Percentiles rank a stretch among this genome's conserved stretches.
Evolutionary conservation across 1,140 invertebrate genomes (phyloP).

Genomic region (Caenorhabditis tropicalis): DNA sequence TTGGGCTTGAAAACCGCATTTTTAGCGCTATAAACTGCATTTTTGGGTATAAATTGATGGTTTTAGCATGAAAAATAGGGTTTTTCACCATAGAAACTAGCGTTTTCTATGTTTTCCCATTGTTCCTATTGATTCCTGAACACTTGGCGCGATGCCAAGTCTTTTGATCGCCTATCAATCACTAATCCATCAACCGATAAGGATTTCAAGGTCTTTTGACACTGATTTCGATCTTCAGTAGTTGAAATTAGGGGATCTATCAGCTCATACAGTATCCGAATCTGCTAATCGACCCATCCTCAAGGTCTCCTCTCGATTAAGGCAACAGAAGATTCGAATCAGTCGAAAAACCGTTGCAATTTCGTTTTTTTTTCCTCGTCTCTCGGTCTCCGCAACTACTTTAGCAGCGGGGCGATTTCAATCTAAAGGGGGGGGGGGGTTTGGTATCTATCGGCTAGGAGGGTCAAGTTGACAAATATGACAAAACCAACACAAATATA

Average conservation of each 20-base stretch:
- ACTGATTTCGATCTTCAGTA: no score
- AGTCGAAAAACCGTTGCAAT: background rate
- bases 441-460: no score
- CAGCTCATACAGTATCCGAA: no score
- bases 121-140: background rate
- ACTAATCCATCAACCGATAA: no score
- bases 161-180: no score
- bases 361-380: no score
- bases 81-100: background rate
- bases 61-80: background rate
- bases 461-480: conserved; percentile 25
- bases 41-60: background rate
- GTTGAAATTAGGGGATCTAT: no score
- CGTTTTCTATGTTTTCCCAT: background rate
- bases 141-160: background rate
- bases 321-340: background rate
- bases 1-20: background rate
- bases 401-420: no score
- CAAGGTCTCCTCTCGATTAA: background rate
- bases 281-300: background rate
- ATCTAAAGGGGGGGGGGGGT: no score
- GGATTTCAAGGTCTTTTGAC: no score
- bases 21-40: background rate
- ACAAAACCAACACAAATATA: conserved; percentile 8
- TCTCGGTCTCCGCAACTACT: no score